phyloP scores from a whole-genome alignment of 1,140 invertebrate genomes.

The Piezodorus guildinii region DNA sequence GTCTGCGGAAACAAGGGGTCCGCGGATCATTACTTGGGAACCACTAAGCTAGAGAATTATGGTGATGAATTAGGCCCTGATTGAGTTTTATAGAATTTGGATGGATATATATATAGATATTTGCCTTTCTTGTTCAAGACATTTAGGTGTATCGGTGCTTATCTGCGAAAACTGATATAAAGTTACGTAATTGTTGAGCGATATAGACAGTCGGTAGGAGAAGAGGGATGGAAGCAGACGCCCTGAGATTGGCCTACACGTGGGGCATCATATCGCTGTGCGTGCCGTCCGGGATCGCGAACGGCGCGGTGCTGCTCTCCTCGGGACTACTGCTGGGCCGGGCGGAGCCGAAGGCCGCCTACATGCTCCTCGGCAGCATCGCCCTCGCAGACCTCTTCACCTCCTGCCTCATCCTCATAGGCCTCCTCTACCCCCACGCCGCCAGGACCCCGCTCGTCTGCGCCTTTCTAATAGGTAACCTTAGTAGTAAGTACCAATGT shows the following conservation, averaged over 20 bases:
- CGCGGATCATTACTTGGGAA: no score
- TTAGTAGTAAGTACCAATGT: no score
- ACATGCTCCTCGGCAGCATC: constrained; percentile 15
- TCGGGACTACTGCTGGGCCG: neutral
- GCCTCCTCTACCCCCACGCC: neutral
- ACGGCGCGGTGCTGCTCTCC: neutral
- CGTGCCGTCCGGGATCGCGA: neutral
- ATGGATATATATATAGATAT: no score
- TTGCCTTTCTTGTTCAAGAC: no score
- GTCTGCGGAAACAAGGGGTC: no score
- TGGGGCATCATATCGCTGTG: neutral
- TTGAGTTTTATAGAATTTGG: no score
- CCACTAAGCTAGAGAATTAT: no score
- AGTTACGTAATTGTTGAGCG: no score
- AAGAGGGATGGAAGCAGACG: neutral
- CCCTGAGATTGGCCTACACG: neutral
- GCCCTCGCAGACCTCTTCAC: constrained; percentile 3
- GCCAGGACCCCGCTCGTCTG: neutral
- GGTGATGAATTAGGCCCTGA: no score
- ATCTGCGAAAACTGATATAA: no score
- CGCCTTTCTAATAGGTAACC: neutral
- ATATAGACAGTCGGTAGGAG: no score
- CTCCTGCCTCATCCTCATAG: neutral
- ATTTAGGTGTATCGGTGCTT: no score
- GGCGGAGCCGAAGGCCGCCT: neutral